Conservation (phyloP, 2,797 vertebrate species). For the Pangasius krempfi region DNA sequence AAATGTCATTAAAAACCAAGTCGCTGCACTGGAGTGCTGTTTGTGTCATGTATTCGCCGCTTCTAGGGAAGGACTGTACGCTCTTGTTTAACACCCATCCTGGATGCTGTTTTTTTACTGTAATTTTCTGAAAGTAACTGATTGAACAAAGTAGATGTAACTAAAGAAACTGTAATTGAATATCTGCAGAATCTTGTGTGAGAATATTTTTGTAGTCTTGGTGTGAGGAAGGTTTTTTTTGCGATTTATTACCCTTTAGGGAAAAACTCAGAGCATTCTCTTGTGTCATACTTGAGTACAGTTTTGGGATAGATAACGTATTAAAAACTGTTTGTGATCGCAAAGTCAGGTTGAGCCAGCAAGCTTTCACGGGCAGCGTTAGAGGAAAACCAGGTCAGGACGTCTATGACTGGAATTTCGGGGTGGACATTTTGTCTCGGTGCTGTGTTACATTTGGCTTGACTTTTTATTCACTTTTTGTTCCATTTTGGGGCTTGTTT, state of each 20-base stretch:
- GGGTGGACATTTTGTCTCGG: slow-evolving; percentile 52
- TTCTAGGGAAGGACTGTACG: not conserved
- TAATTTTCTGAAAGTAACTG: not conserved
- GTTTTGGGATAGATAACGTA: slow-evolving; percentile 84
- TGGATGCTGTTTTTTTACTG: not conserved
- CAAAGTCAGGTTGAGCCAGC: slow-evolving; percentile 72
- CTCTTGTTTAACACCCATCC: not conserved
- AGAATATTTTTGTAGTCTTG: slow-evolving; percentile 63
- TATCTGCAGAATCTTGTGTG: not conserved
- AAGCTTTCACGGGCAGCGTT: slow-evolving; percentile 78
- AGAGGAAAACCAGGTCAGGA: slow-evolving; percentile 70
- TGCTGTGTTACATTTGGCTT: slow-evolving; percentile 33
- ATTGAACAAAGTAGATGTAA: not conserved
- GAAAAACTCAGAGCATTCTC: slow-evolving; percentile 79
- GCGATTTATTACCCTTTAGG: slow-evolving; percentile 49
- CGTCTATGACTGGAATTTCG: slow-evolving; percentile 54
- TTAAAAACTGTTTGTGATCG: slow-evolving; percentile 83
- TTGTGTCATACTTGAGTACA: slow-evolving; percentile 80
- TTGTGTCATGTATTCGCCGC: not conserved
- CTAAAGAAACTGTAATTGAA: slow-evolving; percentile 2
- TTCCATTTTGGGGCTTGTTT: not conserved
- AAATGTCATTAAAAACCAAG: slow-evolving; percentile 11
- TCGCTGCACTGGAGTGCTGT: not conserved
- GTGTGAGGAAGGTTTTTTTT: not conserved
- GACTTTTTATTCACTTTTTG: not conserved